Evolutionary conservation across 1,140 invertebrate genomes (phyloP).

Genomic region (Homarus americanus): DNA sequence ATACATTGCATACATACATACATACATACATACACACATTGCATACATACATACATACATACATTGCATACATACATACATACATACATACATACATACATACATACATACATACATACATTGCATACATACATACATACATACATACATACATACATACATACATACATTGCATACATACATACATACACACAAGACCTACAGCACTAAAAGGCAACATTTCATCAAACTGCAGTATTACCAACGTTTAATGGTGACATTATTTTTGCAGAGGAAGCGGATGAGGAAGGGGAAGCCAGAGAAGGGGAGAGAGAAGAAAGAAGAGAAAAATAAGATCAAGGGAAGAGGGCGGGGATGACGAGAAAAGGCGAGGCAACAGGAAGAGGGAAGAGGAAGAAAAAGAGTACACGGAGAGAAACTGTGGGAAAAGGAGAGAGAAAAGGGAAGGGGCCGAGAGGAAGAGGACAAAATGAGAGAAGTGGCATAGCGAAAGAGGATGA

Average conservation of each 20-base stretch:
- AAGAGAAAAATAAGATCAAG: not conserved
- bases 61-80: not conserved
- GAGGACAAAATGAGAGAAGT: not conserved
- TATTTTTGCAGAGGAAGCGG: not conserved
- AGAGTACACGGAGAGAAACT: not conserved
- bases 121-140: not conserved
- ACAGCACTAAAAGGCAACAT: not conserved
- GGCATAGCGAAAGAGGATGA: not conserved
- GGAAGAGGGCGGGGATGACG: not conserved
- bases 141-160: no score
- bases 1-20: no score
- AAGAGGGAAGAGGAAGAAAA: not conserved
- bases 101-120: slow-evolving; percentile 1
- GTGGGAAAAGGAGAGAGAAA: not conserved
- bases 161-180: no score
- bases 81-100: not conserved
- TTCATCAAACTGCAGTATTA: not conserved
- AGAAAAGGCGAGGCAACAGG: not conserved
- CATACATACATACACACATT: no score
- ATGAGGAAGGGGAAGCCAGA: slow-evolving; percentile 14
- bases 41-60: no score
- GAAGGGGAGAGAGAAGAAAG: not conserved
- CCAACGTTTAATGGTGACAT: not conserved
- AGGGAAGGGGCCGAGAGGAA: not conserved
- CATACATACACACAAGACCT: not conserved